Base-by-base conservation (phyloP, 2,888 invertebrate genomes). In the Steinernema scapterisci region DNA sequence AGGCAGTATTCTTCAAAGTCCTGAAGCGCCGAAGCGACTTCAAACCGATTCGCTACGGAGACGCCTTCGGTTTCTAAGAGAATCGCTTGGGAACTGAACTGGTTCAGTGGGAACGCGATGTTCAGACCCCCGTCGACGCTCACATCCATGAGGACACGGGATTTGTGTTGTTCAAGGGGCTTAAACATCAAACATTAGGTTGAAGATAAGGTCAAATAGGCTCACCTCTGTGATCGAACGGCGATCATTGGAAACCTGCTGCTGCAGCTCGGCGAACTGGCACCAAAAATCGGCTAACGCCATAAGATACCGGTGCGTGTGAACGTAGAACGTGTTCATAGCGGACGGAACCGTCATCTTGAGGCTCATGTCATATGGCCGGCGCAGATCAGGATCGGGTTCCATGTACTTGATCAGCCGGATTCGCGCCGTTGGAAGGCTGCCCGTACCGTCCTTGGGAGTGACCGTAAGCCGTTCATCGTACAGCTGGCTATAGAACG, bases 251-350 rank as follows among this genome's bases (percentile, higher is more conserved):
- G 23, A 70, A 3, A 93, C 92, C 76, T 94, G 92, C 76, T 92
- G 92, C 86, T 94, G 93, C 71, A 95, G 89, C 80, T 94, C 92
- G 3, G 93, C 91, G 88, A 97, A 94, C 74, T 90, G 88, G 79
- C 89, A 88, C 79, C 94, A 92, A 89, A 95, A 96, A 2, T 93
- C 92, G 84, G 94, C 92, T 74, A 95, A 90, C 88, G 95, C 95
- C 23, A 92, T 92, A 72, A 95, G 92, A 90, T 97, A 97, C 43
- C 84, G 78, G 74, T 85, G 85, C 0, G 85, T 85, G 73, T 85
- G 85, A 0, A 96, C 93, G 0, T 96, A 94, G 0, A 94, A 80
- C 7, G 82, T 56, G 72, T 76, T 74, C 72, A 81, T 78, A 16
- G 71, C 73, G 21, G 78, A 92, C 7, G 80, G 78, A 93, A 95